These are phyloP conservation scores for Typhlomys cinereus DNA, from an alignment of 2,113 vertebrate species.

Conservation along the genomic window DNA sequence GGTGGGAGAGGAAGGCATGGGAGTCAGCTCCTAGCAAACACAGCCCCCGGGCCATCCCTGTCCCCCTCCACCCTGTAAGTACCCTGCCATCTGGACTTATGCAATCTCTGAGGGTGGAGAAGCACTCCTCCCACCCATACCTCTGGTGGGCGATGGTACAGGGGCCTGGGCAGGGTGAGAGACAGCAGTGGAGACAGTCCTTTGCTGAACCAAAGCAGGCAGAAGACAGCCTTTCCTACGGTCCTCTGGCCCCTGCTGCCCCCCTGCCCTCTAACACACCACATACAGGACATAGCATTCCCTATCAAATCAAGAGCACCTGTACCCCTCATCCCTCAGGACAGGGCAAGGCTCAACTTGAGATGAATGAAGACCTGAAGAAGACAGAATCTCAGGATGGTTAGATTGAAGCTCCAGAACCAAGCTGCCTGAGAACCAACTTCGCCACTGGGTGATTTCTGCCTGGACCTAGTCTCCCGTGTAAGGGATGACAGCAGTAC, in stretches of 20 bases:
- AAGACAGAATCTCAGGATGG: neutral
- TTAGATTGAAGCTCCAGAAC: neutral
- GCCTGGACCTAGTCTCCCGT: neutral
- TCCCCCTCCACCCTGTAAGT: neutral
- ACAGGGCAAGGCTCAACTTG: neutral
- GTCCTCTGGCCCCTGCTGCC: neutral
- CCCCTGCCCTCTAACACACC: neutral
- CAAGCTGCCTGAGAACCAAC: neutral
- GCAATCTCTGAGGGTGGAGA: constrained; percentile 19
- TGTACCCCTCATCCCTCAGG: neutral
- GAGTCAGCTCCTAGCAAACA: neutral
- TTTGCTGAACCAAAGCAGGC: neutral
- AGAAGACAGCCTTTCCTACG: neutral
- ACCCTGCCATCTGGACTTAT: constrained; percentile 66
- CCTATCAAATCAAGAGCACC: neutral
- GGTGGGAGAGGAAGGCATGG: neutral
- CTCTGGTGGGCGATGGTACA: neutral
- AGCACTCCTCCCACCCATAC: neutral
- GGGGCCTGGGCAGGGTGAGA: neutral
- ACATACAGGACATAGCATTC: accelerated
- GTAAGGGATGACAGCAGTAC: neutral
- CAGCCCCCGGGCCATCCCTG: neutral
- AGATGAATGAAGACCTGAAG: neutral
- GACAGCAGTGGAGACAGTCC: neutral
- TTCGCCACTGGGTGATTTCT: neutral